Conservation (phyloP, 2,113 vertebrate genomes). For the Notothenia coriiceps region DNA sequence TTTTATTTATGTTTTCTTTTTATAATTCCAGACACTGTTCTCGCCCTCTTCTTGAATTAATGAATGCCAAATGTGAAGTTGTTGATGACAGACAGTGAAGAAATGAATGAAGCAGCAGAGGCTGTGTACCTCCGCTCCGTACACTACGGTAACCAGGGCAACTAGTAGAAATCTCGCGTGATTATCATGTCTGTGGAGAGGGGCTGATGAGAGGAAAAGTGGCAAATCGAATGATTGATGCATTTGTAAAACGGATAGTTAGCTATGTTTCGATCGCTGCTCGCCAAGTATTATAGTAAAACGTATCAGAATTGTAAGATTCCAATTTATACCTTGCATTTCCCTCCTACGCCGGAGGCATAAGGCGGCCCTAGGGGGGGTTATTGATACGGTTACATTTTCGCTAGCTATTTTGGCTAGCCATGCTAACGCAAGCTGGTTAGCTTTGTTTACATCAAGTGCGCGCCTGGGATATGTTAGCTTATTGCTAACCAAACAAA, state of each 20-base stretch:
- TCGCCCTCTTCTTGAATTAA: not conserved
- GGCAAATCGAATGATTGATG: constrained; percentile 75
- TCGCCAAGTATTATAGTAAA: constrained; percentile 21
- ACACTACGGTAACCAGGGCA: constrained; percentile 73
- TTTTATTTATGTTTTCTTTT: not conserved
- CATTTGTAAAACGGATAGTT: constrained; percentile 64
- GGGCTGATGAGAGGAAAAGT: constrained; percentile 73
- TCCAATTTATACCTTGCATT: constrained; percentile 27
- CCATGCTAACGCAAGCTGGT: constrained; percentile 65
- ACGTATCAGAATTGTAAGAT: constrained; percentile 15
- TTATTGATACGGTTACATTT: constrained; percentile 49
- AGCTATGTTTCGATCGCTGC: constrained; percentile 57
- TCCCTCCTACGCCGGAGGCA: constrained; percentile 16
- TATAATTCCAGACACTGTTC: no score
- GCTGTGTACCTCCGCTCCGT: not conserved
- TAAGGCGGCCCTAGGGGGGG: constrained; percentile 28
- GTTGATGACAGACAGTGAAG: no score
- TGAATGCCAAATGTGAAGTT: not conserved
- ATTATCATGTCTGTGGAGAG: constrained; percentile 53
- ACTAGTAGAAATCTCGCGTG: constrained; percentile 75
- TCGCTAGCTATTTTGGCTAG: constrained; percentile 59
- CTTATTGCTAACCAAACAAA: constrained; percentile 30
- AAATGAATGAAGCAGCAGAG: not conserved
- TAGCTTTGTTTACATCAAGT: constrained; percentile 84
- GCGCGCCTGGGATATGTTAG: constrained; percentile 66